phyloP scores from a whole-genome alignment of 2,888 invertebrate species.

The Galerucella pusilla region DNA sequence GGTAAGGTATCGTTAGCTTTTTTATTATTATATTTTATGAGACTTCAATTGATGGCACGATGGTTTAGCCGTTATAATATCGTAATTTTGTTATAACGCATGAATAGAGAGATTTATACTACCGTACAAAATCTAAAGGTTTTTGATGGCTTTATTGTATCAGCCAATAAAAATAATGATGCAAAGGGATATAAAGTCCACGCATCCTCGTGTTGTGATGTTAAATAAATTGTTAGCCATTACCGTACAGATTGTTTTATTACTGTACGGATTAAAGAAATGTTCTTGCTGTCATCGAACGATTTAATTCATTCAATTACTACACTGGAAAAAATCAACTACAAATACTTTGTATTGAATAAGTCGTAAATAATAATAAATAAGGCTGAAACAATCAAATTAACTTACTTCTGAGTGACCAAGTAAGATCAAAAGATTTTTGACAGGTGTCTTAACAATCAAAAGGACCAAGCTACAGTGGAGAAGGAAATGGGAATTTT shows the following conservation, averaged over 20 bases:
- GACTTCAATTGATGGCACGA: slow-evolving; percentile 20
- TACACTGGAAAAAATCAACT: slow-evolving; percentile 11
- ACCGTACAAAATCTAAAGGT: slow-evolving; percentile 25
- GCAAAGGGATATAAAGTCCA: slow-evolving; percentile 49
- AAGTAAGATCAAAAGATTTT: too few species aligned
- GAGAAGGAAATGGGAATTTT: too few species aligned
- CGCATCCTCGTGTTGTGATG: slow-evolving; percentile 45
- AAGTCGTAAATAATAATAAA: too few species aligned
- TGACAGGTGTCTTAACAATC: too few species aligned
- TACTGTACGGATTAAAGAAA: slow-evolving; percentile 60
- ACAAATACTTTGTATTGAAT: not conserved
- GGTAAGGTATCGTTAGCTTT: slow-evolving; percentile 9
- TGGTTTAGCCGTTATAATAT: slow-evolving; percentile 30
- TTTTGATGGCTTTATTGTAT: slow-evolving; percentile 38
- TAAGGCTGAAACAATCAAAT: too few species aligned
- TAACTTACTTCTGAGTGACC: too few species aligned
- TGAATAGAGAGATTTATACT: slow-evolving; percentile 33
- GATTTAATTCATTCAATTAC: slow-evolving; percentile 20
- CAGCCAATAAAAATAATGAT: slow-evolving; percentile 39
- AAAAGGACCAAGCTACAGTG: too few species aligned
- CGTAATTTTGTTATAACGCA: slow-evolving; percentile 29
- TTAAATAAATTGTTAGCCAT: slow-evolving; percentile 49
- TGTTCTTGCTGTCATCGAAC: slow-evolving; percentile 56
- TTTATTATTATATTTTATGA: slow-evolving; percentile 25
- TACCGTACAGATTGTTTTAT: slow-evolving; percentile 57